Base-by-base conservation (phyloP, 2,113 vertebrate genomes). In the Ramphastos sulfuratus region DNA sequence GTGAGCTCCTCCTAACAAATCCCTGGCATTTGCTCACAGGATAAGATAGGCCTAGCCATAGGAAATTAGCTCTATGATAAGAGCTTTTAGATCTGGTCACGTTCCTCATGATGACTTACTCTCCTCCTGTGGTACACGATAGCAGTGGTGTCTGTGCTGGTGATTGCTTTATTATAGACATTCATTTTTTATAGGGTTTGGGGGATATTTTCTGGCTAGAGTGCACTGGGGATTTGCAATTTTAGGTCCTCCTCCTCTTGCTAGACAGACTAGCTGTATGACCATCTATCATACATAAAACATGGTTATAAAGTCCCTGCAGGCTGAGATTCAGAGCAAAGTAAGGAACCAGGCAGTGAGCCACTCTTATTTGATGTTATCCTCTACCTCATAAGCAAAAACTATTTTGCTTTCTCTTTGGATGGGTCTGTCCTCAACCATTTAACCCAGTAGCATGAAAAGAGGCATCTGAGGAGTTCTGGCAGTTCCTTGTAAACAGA, bases 201-300 rank as follows among this genome's bases (percentile, higher is more conserved):
- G 31, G 82, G 70, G 65, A 44, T 84, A 60, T 88, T 93, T 85
- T 90, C 85, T 94, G 79, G 70, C 85, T 21, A 60, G 4, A 5
- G 24, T 67, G 52, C 71, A 73, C 60, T 76, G 90, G 83, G 48
- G 77, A 75, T 81, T 77, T 55, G 3, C 10, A 56, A 52, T 77
- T 94, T 94, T 85, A 96, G 65, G 65, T 73, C 69, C 69, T 83
- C 42, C n/a, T 67, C 61, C 67, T 81, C 83, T 80, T 90, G 65
- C 69, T 73, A 78, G 82, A 64, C 80, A 82, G 78, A 52, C 24
- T 39, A 37, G 64, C 60, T 81, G 48, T 81, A 18, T 30, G 44
- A 90, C 30, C 33, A 93, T 59, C 69, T 30, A 67, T 92, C 76
- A 86, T 24, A 64, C 33, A 37, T 16, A 78, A 87, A 85, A 25